Base-by-base conservation (phyloP, 2,797 vertebrate species). In the Echeneis naucrates region DNA sequence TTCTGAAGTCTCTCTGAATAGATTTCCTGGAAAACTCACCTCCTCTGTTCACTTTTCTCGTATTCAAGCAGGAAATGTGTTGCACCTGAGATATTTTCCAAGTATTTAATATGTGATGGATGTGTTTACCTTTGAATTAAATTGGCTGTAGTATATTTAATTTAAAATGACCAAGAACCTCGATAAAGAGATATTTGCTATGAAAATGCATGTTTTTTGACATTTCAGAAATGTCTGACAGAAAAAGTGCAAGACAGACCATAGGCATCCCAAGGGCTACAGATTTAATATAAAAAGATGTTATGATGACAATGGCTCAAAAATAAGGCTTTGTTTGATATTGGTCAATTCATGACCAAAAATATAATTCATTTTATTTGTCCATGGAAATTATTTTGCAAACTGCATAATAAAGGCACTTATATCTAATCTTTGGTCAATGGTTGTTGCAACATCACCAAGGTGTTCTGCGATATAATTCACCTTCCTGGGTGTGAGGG, bases 41-140 rank as follows among this genome's bases (percentile, higher is more conserved):
- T 8, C n/a, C 7, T 51, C 53, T 50, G 9, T 23, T 77, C 50
- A 60, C 51, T 62, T 52, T 55, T 70, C 70, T 58, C 54, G 30
- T 77, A 82, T 77, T 81, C 84, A 80, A 83, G 72, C 32, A 42
- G 55, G 51, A 74, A 81, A 66, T 42, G 8, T 78, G 68, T 80
- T 82, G 67, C 52, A 61, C 0, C 14, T 77, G 61, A 77, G 64
- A 55, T 82, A 75, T 80, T 84, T 87, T 89, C 79, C 81, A 75
- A 90, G 89, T 68, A 89, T 88, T 86, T 72, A 59, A 84, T 60
- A 44, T 64, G 56, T 93, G 93, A 93, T 94, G 81, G 87, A 94
- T 93, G 90, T 91, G 89, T 92, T 92, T 91, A 84, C 80, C 78
- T 84, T 82, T 59, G 73, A 72, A 72, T 72, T 71, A 78, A 87